Evolutionary conservation across 1,140 invertebrate genomes (phyloP), one percentile per base, ranked within the genome.

Genomic region (Neodiprion fabricii): DNA sequence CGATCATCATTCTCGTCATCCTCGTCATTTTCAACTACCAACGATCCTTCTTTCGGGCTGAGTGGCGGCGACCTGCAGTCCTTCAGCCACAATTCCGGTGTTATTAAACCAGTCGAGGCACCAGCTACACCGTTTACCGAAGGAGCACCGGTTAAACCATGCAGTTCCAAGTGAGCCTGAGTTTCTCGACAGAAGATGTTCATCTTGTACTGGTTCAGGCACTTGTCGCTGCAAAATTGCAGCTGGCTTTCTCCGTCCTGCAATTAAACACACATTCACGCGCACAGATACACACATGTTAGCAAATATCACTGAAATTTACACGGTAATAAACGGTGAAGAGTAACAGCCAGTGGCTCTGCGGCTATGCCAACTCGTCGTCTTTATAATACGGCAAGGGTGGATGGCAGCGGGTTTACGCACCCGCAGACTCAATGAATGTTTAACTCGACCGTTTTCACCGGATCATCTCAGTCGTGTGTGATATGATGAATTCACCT

Each of bases 141-240:
- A 8, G 88, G 82, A 9, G 88, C 85, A 71, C 85, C 89, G 40
- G 89, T 88, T 61, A 89, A 80, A 67, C 87, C 83, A 21, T 96
- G 95, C 77, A 96, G 91, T 83, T 96, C 94, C 65, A 97, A 90
- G 85, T 97, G 96, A 1, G 96, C 95, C 85, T 96, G 93, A 4
- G 96, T 96, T 86, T 97, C 96, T 47, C 94, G 92, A 87, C 96
- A 97, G 85, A 97, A 98, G 77, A 97, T 96, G 83, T 97, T 95
- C 96, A 98, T 97, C 89, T 98, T 97, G 89, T 97, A 98, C 86
- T 97, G 96, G 84, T 97, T 97, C 67, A 97, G 90, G 83, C 96
- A 98, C 89, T 97, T 97, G 85, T 97, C 95, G 73, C 95, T 95
- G 85, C 91, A 94, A 85, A 95, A 95, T 85, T 95, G 94, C 12